Evolutionary conservation across 1,140 invertebrate species (phyloP).

Genomic region (Brachionus paranguensis): DNA sequence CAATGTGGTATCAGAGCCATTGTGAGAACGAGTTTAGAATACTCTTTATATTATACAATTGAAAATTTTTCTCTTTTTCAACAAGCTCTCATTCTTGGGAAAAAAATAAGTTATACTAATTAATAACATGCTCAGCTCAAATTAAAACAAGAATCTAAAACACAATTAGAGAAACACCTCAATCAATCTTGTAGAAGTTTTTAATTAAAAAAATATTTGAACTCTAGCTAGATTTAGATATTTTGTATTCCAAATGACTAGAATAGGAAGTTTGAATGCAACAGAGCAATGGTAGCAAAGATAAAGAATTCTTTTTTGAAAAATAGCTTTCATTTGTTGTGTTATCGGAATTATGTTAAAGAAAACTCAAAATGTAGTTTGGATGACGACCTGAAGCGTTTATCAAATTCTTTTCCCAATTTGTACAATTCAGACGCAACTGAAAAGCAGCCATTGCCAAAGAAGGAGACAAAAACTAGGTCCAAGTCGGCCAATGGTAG

Average conservation of each 20-base stretch:
- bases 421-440: background rate
- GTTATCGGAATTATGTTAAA: constrained; percentile 7
- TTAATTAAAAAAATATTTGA: background rate
- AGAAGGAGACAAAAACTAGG: background rate
- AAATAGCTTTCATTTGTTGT: constrained; percentile 25
- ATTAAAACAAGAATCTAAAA: background rate
- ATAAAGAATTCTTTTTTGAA: constrained; percentile 24
- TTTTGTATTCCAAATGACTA: background rate
- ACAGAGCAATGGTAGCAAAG: background rate
- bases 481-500: background rate
- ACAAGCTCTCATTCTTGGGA: background rate
- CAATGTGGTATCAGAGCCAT: background rate
- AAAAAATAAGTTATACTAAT: background rate
- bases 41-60: background rate
- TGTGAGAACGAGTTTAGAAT: background rate
- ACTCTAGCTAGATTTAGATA: background rate
- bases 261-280: background rate
- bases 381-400: background rate
- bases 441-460: background rate
- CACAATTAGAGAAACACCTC: background rate
- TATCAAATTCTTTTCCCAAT: constrained; percentile 2
- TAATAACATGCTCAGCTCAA: background rate
- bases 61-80: background rate
- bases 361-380: background rate
- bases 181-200: background rate